phyloP scores from a whole-genome alignment of 1,140 invertebrate genomes.

The Eriosoma lanigerum region DNA sequence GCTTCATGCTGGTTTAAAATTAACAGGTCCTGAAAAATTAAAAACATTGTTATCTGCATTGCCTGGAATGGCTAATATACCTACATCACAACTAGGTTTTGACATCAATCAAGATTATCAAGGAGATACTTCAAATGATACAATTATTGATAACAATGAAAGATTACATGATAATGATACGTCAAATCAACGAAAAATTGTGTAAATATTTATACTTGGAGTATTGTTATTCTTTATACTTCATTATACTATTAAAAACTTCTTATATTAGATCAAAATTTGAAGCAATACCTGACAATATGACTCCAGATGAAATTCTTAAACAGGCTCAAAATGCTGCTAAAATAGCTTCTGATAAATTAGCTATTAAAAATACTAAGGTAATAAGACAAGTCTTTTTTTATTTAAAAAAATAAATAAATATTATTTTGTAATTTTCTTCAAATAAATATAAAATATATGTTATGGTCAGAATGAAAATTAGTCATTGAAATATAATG shows the following conservation, averaged over 20 bases:
- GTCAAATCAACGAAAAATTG: slow-evolving; percentile 26
- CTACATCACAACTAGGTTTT: slow-evolving; percentile 80
- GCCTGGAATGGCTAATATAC: slow-evolving; percentile 81
- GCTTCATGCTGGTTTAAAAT: slow-evolving; percentile 80
- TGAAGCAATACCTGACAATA: slow-evolving; percentile 77
- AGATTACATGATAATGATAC: slow-evolving; percentile 1
- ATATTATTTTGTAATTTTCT: too few relatives aligned
- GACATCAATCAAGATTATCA: slow-evolving; percentile 62
- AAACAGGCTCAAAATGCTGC: slow-evolving; percentile 71
- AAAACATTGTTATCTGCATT: slow-evolving; percentile 73
- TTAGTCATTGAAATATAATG: too few relatives aligned
- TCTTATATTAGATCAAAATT: slow-evolving; percentile 64
- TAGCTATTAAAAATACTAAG: slow-evolving; percentile 64
- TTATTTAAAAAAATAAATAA: background rate
- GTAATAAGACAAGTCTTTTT: background rate
- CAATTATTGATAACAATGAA: slow-evolving; percentile 45
- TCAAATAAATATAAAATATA: too few relatives aligned
- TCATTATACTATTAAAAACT: slow-evolving; percentile 9
- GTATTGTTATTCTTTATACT: background rate
- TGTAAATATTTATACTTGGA: slow-evolving; percentile 4
- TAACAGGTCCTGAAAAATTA: slow-evolving; percentile 81
- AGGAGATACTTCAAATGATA: slow-evolving; percentile 46
- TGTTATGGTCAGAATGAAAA: too few relatives aligned
- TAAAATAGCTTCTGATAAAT: slow-evolving; percentile 67
- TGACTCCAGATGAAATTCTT: slow-evolving; percentile 78